Evolutionary conservation across 2,113 vertebrate species (phyloP), one percentile per base, ranked within the genome.

Genomic region (Mystacornis crossleyi): DNA sequence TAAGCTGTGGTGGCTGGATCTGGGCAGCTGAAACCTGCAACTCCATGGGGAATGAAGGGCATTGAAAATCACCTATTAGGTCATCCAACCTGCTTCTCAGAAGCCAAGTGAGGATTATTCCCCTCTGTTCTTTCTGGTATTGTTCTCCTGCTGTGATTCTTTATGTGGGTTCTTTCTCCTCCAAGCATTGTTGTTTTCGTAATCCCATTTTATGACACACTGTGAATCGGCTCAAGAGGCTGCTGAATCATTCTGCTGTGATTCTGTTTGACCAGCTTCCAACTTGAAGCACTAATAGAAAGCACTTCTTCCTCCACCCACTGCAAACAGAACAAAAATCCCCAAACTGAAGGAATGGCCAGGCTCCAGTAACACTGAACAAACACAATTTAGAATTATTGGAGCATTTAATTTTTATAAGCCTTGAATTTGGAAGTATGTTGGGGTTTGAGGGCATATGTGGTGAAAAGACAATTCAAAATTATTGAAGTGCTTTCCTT

Each of bases 381-480:
- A 94, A 87, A 82, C 92, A 94, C 88, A 89, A 90, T 97, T 97
- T 97, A 90, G 94, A 96, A 93, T 97, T 97, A 97, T 82, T 95
- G 92, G 92, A 94, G 92, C 94, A 96, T 97, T 96, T 97, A 96
- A 93, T 77, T 89, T 93, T 97, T 93, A 95, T 97, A 96, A 93
- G 84, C 86, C 81, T 95, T 87, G 84, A 81, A 86, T 95, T 88
- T 91, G 81, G 75, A 96, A 92, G 67, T 71, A 51, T 61, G 40
- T 81, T 89, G 83, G 93, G 16, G 12, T 95, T 95, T 0, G 21
- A 94, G 90, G 89, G 85, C 88, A 51, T 82, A 77, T 67, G 87
- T 87, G 72, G 81, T 92, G 7, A 88, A 87, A 53, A 91, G 45
- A 81, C 93, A 90, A 95, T 57, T 91, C 67, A 64, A 89, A 93